Conservation (phyloP, 2,113 vertebrate genomes). For the Apeltes quadracus region DNA sequence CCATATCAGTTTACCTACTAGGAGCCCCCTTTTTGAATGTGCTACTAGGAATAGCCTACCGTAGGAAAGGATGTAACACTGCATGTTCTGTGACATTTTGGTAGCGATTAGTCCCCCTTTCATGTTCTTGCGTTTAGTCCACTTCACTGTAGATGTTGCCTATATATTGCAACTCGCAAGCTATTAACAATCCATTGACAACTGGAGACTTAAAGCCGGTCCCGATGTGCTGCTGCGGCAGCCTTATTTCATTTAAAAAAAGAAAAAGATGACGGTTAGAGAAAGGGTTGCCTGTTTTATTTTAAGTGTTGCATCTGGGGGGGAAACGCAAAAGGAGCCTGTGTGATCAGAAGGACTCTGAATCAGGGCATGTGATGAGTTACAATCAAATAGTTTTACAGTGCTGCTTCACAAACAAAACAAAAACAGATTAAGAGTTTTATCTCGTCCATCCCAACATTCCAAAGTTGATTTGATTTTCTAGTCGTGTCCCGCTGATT, state of each 20-base stretch:
- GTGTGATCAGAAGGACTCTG: slow-evolving; percentile 61
- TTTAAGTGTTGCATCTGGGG: slow-evolving; percentile 70
- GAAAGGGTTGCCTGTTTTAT: slow-evolving; percentile 57
- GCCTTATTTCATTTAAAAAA: slow-evolving; percentile 60
- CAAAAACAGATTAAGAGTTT: slow-evolving; percentile 15
- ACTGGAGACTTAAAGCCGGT: slow-evolving; percentile 74
- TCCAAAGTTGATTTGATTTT: slow-evolving; percentile 73
- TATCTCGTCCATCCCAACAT: slow-evolving; percentile 69
- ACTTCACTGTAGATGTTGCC: slow-evolving; percentile 73
- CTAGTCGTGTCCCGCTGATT: slow-evolving; percentile 63
- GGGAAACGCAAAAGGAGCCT: slow-evolving; percentile 60
- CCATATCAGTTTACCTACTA: slow-evolving; percentile 72
- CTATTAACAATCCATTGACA: slow-evolving; percentile 74
- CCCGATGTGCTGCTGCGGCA: slow-evolving; percentile 65
- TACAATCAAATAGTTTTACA: slow-evolving; percentile 76
- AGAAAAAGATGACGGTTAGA: not conserved
- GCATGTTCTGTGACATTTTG: slow-evolving; percentile 72
- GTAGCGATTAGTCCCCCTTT: slow-evolving; percentile 48
- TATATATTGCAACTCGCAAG: slow-evolving; percentile 70
- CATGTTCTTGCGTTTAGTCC: slow-evolving; percentile 60
- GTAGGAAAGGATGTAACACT: slow-evolving; percentile 74
- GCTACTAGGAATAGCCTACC: slow-evolving; percentile 74
- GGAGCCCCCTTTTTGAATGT: slow-evolving; percentile 73
- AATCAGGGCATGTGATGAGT: slow-evolving; percentile 77
- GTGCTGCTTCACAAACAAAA: slow-evolving; percentile 66